Evolutionary conservation across 2,113 vertebrate genomes (phyloP).

Genomic region (Aythya baeri): DNA sequence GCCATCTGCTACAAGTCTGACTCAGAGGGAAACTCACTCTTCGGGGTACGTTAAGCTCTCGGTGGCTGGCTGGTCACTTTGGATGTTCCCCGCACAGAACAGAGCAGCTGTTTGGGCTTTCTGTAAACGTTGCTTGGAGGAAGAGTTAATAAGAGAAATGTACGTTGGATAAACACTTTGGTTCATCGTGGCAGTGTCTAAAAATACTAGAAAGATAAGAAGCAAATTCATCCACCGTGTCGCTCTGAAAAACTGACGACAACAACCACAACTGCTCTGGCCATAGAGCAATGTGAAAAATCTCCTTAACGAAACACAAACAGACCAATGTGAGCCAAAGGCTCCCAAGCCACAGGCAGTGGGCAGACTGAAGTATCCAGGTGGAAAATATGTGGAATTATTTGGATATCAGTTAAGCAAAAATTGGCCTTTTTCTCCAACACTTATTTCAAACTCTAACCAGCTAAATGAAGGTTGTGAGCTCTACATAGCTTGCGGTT

Average conservation of each 20-base stretch:
- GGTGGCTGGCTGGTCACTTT: background rate
- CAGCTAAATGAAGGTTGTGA: background rate
- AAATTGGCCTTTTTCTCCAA: background rate
- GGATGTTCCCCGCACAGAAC: background rate
- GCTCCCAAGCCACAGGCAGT: slow-evolving; percentile 15
- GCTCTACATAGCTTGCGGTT: background rate
- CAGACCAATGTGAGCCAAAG: background rate
- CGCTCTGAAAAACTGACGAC: background rate
- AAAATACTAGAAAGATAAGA: background rate
- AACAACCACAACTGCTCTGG: slow-evolving; percentile 44
- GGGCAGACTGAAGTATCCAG: slow-evolving; percentile 2
- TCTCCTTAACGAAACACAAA: slow-evolving; percentile 31
- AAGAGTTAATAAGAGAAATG: background rate
- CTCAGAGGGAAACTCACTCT: background rate
- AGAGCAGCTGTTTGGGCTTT: background rate
- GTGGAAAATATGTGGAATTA: slow-evolving; percentile 42
- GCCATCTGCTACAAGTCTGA: background rate
- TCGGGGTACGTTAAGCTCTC: background rate
- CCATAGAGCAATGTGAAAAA: background rate
- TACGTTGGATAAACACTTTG: background rate
- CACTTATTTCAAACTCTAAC: background rate
- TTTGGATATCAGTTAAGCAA: background rate
- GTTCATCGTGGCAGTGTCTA: background rate
- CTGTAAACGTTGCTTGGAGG: background rate
- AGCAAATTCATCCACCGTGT: background rate